phyloP scores from a whole-genome alignment of 2,797 vertebrate species.

The Graptemys geographica region DNA sequence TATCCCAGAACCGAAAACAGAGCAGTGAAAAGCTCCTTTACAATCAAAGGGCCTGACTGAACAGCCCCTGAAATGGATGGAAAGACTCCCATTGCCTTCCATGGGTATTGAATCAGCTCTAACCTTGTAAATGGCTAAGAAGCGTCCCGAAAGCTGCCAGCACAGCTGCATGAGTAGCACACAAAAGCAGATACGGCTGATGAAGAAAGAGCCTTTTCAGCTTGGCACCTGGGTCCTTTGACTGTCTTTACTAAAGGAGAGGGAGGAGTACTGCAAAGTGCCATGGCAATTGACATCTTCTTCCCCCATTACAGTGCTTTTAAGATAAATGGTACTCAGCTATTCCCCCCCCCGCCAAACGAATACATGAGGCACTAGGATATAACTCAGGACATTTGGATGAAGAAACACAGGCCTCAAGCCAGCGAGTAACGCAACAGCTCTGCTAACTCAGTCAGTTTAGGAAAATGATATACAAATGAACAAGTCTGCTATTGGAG shows the following conservation, averaged over 20 bases:
- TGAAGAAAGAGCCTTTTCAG: constrained; percentile 63
- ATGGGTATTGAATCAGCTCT: neutral
- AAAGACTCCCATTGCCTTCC: constrained; percentile 26
- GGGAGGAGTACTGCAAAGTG: constrained; percentile 45
- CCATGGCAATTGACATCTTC: constrained; percentile 10
- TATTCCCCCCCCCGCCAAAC: neutral
- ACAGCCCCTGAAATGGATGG: constrained; percentile 44
- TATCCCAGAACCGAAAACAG: neutral
- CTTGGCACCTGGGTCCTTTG: constrained; percentile 63
- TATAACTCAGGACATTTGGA: fast-evolving
- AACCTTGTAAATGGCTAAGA: constrained; percentile 39
- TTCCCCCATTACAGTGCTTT: neutral
- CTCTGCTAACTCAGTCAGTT: neutral
- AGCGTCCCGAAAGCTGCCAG: constrained; percentile 52
- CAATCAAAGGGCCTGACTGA: neutral
- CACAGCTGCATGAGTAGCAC: constrained; percentile 64
- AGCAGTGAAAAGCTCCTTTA: neutral
- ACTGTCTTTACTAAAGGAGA: constrained; percentile 29
- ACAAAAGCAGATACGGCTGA: constrained; percentile 27
- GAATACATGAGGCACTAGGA: neutral
- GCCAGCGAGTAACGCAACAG: fast-evolving
- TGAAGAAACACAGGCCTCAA: neutral
- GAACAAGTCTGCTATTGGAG: neutral
- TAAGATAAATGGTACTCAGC: neutral
- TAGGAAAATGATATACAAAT: fast-evolving